phyloP scores from a whole-genome alignment of 1,140 invertebrate genomes.

The Delia radicum region DNA sequence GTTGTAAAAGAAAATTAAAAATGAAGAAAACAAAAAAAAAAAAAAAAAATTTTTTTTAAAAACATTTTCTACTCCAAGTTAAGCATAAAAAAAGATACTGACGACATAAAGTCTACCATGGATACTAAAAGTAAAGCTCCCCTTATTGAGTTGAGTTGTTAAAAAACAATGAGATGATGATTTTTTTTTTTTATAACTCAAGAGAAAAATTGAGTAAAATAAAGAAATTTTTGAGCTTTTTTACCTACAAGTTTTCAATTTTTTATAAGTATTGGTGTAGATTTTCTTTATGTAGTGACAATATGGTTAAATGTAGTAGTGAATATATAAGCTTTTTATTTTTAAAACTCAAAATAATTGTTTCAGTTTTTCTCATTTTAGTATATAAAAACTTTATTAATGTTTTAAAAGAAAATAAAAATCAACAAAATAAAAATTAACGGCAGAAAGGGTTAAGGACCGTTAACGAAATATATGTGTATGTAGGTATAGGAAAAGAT shows the following conservation, averaged over 20 bases:
- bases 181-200: neutral
- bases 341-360: neutral
- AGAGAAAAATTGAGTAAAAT: neutral
- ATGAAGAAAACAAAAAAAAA: neutral
- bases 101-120: slow-evolving; percentile 13
- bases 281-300: neutral
- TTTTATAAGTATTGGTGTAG: neutral
- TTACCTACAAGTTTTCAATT: neutral
- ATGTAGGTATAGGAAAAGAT: neutral
- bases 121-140: slow-evolving; percentile 1
- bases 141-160: neutral
- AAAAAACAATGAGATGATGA: neutral
- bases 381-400: neutral
- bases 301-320: neutral
- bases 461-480: neutral
- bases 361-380: neutral
- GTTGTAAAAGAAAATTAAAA: neutral
- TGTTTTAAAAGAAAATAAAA: too few relatives aligned
- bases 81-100: neutral
- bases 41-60: neutral
- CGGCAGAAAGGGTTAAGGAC: slow-evolving; percentile 18
- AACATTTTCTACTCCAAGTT: too few relatives aligned
- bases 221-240: neutral
- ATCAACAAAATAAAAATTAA: too few relatives aligned
- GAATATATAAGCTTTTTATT: neutral